Evolutionary conservation across 2,797 vertebrate species (phyloP), one percentile per base, ranked within the genome.

Genomic region (Sebastes hopkinsi): DNA sequence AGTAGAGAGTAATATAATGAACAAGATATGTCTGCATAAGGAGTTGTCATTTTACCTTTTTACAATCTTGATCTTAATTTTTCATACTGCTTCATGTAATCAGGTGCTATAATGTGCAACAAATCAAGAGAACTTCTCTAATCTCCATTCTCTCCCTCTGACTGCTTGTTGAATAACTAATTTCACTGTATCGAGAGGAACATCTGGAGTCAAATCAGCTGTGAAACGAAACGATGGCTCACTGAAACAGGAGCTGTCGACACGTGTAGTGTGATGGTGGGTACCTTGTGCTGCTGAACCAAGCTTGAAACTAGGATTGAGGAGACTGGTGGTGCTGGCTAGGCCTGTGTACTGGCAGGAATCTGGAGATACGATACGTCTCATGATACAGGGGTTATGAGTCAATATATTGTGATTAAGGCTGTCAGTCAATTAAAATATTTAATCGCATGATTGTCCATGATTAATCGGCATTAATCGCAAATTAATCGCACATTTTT

Each of bases 151-250:
- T 72, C 29, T 72, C 25, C 3, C 27, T 32, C 32, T 59, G 32
- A 25, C 61, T 70, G 62, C 52, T 76, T n/a, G 29, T 72, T 79
- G 60, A 58, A 81, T 50, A 61, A 66, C 30, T 66, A 6, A 66
- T 83, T 60, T 79, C 62, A 60, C 25, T 56, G 54, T 60, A 27
- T 22, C 12, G 67, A 65, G 68, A 50, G 62, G 32, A 87, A 85
- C 82, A 89, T 86, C 85, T 90, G 85, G 82, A 79, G 75, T 78
- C 20, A 81, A 77, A 75, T 83, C 67, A 76, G 60, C 29, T 77
- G 77, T 62, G 56, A 88, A 79, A 82, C 67, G 36, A 81, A 79
- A 74, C 9, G 58, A 59, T 14, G 27, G 56, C 64, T 64, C 46
- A 23, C 25, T 46, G 72, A 65, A 70, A 73, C 36, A 34, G 12